Conservation (phyloP, 2,113 vertebrate species). For the Channa argus region DNA sequence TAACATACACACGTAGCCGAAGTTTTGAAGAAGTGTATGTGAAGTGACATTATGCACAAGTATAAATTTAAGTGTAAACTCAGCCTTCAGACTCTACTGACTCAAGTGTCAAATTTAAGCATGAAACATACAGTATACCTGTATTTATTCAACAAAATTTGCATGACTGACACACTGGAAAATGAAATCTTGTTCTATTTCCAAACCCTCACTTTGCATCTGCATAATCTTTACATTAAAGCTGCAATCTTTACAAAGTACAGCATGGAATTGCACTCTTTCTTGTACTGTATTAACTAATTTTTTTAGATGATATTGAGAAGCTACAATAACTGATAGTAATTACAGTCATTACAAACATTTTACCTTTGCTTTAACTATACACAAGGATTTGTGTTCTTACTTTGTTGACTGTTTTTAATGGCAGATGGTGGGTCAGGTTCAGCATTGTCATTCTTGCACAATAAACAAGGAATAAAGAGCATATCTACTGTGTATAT, state of each 20-base stretch:
- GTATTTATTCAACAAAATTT: background rate
- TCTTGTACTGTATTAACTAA: too few relatives aligned
- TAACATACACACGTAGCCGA: too few relatives aligned
- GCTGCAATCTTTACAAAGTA: background rate
- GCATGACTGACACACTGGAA: background rate
- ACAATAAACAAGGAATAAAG: conserved; percentile 4
- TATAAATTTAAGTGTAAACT: too few relatives aligned
- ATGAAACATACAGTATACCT: background rate
- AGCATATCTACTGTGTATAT: background rate
- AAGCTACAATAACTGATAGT: too few relatives aligned
- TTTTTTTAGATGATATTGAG: too few relatives aligned
- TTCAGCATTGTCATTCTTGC: background rate
- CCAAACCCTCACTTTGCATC: background rate
- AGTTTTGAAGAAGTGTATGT: too few relatives aligned
- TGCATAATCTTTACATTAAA: conserved; percentile 1
- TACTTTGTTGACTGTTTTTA: background rate
- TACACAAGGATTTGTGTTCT: too few relatives aligned
- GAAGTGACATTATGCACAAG: too few relatives aligned
- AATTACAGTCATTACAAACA: too few relatives aligned
- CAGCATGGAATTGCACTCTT: too few relatives aligned
- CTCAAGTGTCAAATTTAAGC: background rate
- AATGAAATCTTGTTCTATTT: background rate
- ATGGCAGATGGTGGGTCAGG: conserved; percentile 7
- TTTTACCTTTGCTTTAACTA: too few relatives aligned
- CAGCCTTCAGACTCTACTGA: background rate